phyloP scores from a whole-genome alignment of 2,113 vertebrate genomes.

The Danionella cerebrum region DNA sequence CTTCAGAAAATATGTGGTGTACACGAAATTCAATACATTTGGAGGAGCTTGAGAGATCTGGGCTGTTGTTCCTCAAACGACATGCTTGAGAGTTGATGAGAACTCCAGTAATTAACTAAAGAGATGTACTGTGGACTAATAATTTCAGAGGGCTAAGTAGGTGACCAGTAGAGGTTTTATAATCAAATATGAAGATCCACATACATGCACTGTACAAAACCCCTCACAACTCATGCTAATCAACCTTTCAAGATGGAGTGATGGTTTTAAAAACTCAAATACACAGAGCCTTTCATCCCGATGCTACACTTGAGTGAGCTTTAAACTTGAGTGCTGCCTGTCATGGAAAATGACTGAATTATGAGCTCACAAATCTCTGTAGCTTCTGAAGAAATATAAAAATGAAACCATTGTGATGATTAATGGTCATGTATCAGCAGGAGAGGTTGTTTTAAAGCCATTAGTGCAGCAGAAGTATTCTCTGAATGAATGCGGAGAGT shows the following conservation, averaged over 20 bases:
- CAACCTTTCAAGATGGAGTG: neutral
- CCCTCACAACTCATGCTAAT: neutral
- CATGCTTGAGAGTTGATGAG: no score
- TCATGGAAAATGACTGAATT: neutral
- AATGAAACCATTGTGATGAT: neutral
- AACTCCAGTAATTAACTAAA: no score
- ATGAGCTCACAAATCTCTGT: neutral
- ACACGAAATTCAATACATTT: no score
- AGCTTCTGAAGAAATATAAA: neutral
- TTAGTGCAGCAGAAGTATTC: neutral
- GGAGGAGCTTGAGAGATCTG: no score
- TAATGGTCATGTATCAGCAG: neutral
- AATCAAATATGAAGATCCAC: constrained; percentile 13
- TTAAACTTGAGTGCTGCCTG: neutral
- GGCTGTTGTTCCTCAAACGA: no score
- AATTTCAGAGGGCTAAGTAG: no score
- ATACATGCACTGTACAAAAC: neutral
- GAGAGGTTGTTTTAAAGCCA: neutral
- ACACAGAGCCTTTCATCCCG: neutral
- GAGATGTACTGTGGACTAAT: no score
- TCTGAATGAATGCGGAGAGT: neutral
- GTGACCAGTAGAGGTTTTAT: no score
- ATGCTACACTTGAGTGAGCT: neutral
- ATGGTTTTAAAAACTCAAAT: neutral
- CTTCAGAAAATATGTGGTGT: no score